Percentiles rank a stretch among this genome's conserved stretches.
Conservation (phyloP, 2,888 invertebrate species). For the Aleiodes testaceus region DNA sequence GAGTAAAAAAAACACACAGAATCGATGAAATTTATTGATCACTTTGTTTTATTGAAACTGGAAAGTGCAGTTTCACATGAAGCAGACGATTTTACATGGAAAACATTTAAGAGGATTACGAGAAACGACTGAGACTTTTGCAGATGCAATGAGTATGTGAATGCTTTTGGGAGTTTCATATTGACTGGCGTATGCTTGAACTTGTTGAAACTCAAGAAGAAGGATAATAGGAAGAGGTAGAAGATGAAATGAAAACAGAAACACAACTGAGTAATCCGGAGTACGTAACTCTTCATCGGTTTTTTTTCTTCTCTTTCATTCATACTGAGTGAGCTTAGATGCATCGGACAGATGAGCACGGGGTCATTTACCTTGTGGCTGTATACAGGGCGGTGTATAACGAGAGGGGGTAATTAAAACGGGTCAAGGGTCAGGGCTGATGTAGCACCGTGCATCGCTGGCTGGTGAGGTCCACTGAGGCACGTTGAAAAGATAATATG, state of each 20-base stretch:
- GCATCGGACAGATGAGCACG: background rate
- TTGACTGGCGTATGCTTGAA: conserved; percentile 24
- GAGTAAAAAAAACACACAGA: conserved; percentile 30
- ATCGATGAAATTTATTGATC: conserved; percentile 22
- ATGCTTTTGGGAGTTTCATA: conserved; percentile 37
- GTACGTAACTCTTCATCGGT: background rate
- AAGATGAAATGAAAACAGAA: background rate
- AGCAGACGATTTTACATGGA: background rate
- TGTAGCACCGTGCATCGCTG: conserved; percentile 31
- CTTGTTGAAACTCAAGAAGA: conserved; percentile 5
- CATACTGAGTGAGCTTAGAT: background rate
- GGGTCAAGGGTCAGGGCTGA: conserved; percentile 40
- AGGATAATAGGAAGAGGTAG: background rate
- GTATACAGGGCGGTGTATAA: conserved; percentile 18
- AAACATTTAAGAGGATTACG: conserved; percentile 54
- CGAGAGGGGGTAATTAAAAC: conserved; percentile 37
- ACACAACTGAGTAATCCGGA: too few species aligned
- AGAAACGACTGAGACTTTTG: conserved; percentile 41
- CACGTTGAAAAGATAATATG: conserved; percentile 30
- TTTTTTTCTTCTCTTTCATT: too few species aligned
- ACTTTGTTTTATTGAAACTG: conserved; percentile 1
- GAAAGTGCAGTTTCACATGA: conserved; percentile 9
- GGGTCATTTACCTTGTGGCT: conserved; percentile 28
- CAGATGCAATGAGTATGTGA: conserved; percentile 38
- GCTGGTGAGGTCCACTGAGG: conserved; percentile 7